Evolutionary conservation across 2,797 vertebrate genomes (phyloP).

Genomic region (Microhierax caerulescens): DNA sequence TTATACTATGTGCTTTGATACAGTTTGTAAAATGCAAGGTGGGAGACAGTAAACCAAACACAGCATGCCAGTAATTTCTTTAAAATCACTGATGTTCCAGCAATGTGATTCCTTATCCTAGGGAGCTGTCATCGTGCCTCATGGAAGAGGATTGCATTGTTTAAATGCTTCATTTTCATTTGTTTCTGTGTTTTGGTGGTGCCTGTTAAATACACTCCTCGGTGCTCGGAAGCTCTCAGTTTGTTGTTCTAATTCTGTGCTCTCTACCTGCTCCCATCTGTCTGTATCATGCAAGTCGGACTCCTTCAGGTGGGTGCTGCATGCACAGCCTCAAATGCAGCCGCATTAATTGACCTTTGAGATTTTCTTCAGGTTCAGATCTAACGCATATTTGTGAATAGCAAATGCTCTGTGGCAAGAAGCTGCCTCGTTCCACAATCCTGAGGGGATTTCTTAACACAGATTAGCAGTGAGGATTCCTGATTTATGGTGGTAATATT

Average conservation of each 20-base stretch:
- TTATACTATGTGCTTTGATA: constrained; percentile 70
- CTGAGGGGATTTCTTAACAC: not conserved
- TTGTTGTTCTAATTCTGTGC: not conserved
- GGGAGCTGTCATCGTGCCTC: constrained; percentile 4
- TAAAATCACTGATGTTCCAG: constrained; percentile 55
- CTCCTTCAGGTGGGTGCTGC: not conserved
- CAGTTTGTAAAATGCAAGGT: constrained; percentile 70
- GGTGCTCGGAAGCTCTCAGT: not conserved
- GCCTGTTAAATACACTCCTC: not conserved
- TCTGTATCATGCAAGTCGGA: too few species aligned
- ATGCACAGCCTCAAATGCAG: not conserved
- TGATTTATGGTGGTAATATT: not conserved
- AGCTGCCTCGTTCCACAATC: not conserved
- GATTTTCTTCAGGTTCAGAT: not conserved
- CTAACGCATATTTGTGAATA: not conserved
- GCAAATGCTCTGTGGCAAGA: not conserved
- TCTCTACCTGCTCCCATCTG: not conserved
- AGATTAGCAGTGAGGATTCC: not conserved
- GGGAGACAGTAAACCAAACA: constrained; percentile 65
- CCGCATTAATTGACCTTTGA: not conserved
- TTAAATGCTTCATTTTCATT: not conserved
- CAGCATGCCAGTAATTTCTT: constrained; percentile 71
- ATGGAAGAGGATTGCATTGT: not conserved
- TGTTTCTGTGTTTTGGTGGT: not conserved
- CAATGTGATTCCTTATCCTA: not conserved